A percentile compares a stretch with the other conserved stretches of the same genome.
Evolutionary conservation across 1,140 invertebrate genomes (phyloP).

Genomic region (Ceratosolen fusciceps): DNA sequence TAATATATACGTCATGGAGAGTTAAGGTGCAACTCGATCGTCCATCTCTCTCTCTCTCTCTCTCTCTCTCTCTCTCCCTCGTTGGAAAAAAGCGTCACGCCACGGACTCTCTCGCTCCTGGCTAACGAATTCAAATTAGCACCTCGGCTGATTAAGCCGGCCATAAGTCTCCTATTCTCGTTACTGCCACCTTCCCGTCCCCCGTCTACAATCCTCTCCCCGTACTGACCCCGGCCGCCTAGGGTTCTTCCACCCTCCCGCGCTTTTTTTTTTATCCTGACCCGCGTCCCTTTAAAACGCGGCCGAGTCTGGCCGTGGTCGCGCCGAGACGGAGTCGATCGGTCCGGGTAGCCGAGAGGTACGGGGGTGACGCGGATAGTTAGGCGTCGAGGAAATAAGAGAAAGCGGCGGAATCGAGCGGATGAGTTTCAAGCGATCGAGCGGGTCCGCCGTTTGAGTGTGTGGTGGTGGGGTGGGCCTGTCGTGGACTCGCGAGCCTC

Average conservation of each 20-base stretch:
- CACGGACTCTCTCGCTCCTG: constrained; percentile 27
- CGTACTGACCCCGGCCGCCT: no score
- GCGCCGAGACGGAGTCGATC: no score
- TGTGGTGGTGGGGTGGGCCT: no score
- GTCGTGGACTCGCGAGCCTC: no score
- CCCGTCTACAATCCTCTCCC: background rate
- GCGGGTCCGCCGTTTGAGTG: no score
- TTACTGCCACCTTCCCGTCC: no score
- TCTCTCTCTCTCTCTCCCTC: background rate
- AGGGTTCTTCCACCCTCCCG: background rate
- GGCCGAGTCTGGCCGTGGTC: background rate
- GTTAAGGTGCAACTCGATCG: constrained; percentile 38
- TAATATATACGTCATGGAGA: constrained; percentile 38
- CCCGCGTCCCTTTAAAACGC: background rate
- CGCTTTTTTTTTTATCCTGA: background rate
- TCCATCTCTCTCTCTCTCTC: background rate
- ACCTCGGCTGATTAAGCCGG: constrained; percentile 64
- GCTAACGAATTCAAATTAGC: constrained; percentile 66
- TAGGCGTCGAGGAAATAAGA: constrained; percentile 41
- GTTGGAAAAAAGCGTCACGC: constrained; percentile 4
- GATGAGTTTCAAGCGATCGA: constrained; percentile 43
- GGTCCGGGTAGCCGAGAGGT: constrained; percentile 49
- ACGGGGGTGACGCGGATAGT: constrained; percentile 39
- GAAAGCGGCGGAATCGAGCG: constrained; percentile 14
- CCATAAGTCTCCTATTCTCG: constrained; percentile 55